These are phyloP conservation scores for Drosophila bocqueti DNA, from an alignment of 1,140 invertebrate genomes.

Conservation along the genomic window DNA sequence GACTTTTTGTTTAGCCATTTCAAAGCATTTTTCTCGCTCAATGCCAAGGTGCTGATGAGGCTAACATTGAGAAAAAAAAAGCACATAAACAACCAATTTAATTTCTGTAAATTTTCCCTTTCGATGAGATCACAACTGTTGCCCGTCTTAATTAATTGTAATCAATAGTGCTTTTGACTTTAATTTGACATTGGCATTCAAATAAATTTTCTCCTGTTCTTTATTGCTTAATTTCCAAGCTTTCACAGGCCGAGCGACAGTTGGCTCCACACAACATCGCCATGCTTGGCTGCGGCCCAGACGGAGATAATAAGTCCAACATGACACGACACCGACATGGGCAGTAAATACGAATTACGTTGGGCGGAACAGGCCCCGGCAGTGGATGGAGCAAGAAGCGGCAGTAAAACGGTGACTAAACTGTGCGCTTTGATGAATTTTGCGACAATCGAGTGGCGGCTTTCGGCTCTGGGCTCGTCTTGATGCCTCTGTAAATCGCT, in stretches of 20 bases:
- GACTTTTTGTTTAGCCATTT: constrained; percentile 21
- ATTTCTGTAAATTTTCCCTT: constrained; percentile 26
- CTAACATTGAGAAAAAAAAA: not conserved
- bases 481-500: constrained; percentile 22
- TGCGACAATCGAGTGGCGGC: constrained; percentile 20
- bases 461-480: not conserved
- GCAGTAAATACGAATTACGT: constrained; percentile 62
- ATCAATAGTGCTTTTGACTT: constrained; percentile 61
- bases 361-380: constrained; percentile 6
- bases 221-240: constrained; percentile 52
- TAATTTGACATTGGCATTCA: constrained; percentile 78
- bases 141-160: constrained; percentile 65
- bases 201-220: constrained; percentile 42
- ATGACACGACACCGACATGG: constrained; percentile 53
- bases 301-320: constrained; percentile 50
- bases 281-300: constrained; percentile 47
- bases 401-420: constrained; percentile 35
- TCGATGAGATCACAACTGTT: constrained; percentile 41
- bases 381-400: constrained; percentile 20
- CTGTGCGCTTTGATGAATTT: constrained; percentile 37
- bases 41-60: constrained; percentile 21
- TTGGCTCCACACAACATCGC: constrained; percentile 12
- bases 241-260: constrained; percentile 18
- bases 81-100: constrained; percentile 2
- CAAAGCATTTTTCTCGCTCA: constrained; percentile 1